These are phyloP conservation scores for Nasalis larvatus DNA, from an alignment of 2,113 vertebrate genomes.

Conservation along the genomic window DNA sequence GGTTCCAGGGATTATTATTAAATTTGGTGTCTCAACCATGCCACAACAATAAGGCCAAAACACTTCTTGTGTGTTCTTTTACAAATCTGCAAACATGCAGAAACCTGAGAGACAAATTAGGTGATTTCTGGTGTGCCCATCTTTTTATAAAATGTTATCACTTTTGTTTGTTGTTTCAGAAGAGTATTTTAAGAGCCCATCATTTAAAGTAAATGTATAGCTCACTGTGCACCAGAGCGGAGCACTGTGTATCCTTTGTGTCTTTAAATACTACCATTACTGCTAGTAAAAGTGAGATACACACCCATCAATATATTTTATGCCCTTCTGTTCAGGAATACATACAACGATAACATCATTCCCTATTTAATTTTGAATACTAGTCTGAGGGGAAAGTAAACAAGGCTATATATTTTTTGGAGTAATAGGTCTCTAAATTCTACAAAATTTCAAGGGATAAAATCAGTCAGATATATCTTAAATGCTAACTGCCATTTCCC, in stretches of 20 bases:
- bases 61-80: not conserved
- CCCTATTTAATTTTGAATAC: not conserved
- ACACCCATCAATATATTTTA: not conserved
- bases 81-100: not conserved
- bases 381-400: not conserved
- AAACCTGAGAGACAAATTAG: not conserved
- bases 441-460: not conserved
- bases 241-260: accelerated
- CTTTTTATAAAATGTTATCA: not conserved
- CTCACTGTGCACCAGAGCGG: not conserved
- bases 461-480: not conserved
- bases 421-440: not conserved
- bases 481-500: not conserved
- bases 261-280: not conserved
- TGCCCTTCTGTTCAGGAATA: not conserved
- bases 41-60: not conserved
- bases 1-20: not conserved
- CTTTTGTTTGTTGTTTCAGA: not conserved
- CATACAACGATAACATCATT: not conserved
- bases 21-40: no score
- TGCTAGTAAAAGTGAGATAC: not conserved
- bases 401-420: not conserved
- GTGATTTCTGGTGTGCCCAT: not conserved
- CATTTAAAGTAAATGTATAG: not conserved
- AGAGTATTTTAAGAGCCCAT: not conserved